These are phyloP conservation scores for Galleria mellonella DNA, from an alignment of 1,140 invertebrate genomes.

Conservation along the genomic window DNA sequence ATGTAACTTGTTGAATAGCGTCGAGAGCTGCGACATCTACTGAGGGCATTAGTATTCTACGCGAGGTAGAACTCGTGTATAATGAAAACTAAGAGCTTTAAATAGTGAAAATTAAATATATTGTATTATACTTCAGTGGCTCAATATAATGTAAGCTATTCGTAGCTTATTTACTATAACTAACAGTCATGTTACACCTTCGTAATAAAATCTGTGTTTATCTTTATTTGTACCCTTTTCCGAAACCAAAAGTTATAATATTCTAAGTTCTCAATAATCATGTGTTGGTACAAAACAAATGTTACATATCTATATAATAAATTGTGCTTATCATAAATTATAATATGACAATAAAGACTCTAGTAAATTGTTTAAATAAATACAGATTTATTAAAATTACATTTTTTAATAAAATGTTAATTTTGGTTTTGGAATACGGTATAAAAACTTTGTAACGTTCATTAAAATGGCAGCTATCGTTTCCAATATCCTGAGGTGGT, in stretches of 20 bases:
- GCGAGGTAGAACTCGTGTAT: constrained; percentile 57
- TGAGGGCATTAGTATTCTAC: constrained; percentile 55
- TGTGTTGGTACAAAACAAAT: too few relatives aligned
- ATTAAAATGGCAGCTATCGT: too few relatives aligned
- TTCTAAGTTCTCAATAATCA: not conserved
- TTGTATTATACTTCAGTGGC: constrained; percentile 68
- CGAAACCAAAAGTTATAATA: constrained; percentile 33
- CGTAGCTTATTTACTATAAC: constrained; percentile 58
- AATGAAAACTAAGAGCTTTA: constrained; percentile 73
- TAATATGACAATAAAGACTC: constrained; percentile 59
- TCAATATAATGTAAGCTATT: constrained; percentile 70
- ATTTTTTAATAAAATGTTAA: not conserved
- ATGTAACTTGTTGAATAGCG: not conserved
- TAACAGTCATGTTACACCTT: constrained; percentile 46
- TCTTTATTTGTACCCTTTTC: constrained; percentile 38
- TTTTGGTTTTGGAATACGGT: constrained; percentile 46
- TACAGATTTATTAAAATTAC: not conserved
- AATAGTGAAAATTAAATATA: constrained; percentile 68
- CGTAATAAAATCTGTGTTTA: constrained; percentile 28
- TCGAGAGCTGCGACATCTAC: constrained; percentile 13
- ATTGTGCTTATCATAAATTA: constrained; percentile 13
- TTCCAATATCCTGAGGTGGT: constrained; percentile 31
- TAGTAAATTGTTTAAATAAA: constrained; percentile 10
- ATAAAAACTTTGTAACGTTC: constrained; percentile 10
- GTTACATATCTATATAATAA: not conserved